Evolutionary conservation across 2,113 vertebrate species (phyloP).

Genomic region (Acrocephalus kingi): DNA sequence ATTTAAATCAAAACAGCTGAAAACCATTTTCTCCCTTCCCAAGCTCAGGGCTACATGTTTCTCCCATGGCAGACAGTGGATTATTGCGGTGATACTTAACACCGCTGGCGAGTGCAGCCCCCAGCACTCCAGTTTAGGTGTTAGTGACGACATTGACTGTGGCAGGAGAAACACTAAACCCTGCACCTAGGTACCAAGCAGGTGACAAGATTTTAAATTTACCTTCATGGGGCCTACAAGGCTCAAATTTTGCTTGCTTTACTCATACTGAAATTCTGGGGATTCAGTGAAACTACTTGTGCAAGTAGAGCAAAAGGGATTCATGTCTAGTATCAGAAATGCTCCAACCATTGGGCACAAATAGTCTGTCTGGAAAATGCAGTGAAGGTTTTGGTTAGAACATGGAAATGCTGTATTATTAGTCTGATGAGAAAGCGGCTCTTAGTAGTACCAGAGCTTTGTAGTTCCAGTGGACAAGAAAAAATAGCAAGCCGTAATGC

Average conservation of each 20-base stretch:
- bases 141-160: conserved; percentile 1
- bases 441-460: background rate
- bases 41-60: background rate
- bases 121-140: background rate
- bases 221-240: background rate
- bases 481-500: background rate
- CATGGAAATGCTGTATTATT: background rate
- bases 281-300: background rate
- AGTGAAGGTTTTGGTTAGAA: background rate
- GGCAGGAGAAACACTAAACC: background rate
- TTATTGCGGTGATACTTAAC: conserved; percentile 25
- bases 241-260: background rate
- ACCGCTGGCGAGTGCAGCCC: rapidly evolving
- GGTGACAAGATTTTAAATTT: background rate
- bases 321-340: background rate
- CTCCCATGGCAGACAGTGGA: conserved; percentile 11
- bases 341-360: background rate
- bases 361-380: background rate
- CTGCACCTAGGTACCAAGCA: background rate
- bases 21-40: conserved; percentile 35
- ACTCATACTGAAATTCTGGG: background rate
- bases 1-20: conserved; percentile 48
- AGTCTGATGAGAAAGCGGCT: background rate
- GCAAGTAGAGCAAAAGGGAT: background rate
- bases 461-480: background rate